phyloP scores from a whole-genome alignment of 2,797 vertebrate genomes.

The Philypnodon macrostomus region DNA sequence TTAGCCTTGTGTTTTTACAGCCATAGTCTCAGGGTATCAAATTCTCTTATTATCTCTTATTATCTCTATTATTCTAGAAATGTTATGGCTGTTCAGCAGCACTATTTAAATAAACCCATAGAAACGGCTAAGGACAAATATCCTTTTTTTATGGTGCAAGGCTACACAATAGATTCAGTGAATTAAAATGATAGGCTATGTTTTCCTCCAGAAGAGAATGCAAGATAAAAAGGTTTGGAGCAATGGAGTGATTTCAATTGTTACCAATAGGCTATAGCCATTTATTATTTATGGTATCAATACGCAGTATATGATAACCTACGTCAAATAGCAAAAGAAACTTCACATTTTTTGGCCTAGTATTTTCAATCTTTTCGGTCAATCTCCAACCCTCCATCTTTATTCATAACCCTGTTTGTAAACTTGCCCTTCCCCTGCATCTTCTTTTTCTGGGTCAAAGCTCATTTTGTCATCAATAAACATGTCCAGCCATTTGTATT shows the following conservation, averaged over 20 bases:
- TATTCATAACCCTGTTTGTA: conserved; percentile 13
- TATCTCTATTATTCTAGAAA: too few species aligned
- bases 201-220: conserved; percentile 30
- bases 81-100: conserved; percentile 3
- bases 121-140: conserved; percentile 28
- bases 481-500: conserved; percentile 46
- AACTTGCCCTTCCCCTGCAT: conserved; percentile 26
- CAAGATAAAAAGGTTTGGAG: conserved; percentile 30
- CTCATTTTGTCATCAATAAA: conserved; percentile 55
- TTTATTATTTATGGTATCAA: too few species aligned
- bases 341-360: too few species aligned
- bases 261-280: conserved; percentile 49
- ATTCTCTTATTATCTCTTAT: too few species aligned
- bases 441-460: conserved; percentile 40
- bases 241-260: conserved; percentile 43
- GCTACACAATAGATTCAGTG: conserved; percentile 30
- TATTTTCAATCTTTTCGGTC: too few species aligned
- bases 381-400: background rate
- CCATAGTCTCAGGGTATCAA: too few species aligned
- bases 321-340: too few species aligned
- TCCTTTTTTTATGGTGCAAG: conserved; percentile 50
- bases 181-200: conserved; percentile 40
- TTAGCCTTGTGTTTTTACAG: too few species aligned
- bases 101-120: conserved; percentile 24
- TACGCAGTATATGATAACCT: too few species aligned